Evolutionary conservation across 2,888 invertebrate genomes (phyloP).

Genomic region (Willowsia nigromaculata): DNA sequence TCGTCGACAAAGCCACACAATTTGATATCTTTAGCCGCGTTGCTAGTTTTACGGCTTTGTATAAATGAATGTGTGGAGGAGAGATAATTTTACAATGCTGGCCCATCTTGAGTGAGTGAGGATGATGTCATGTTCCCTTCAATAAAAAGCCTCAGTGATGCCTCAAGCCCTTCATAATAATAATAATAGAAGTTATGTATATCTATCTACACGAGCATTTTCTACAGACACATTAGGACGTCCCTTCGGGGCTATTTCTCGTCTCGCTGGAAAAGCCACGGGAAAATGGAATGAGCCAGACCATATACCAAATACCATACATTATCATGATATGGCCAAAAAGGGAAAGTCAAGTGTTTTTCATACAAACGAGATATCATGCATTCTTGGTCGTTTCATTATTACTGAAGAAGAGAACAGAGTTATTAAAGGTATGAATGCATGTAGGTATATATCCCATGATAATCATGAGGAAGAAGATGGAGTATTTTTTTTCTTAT

Average conservation of each 20-base stretch:
- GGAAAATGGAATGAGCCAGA: conserved; percentile 24
- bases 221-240: conserved; percentile 39
- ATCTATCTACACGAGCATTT: background rate
- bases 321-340: background rate
- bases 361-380: background rate
- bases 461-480: conserved; percentile 25
- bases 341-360: background rate
- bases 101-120: conserved; percentile 13
- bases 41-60: conserved; percentile 32
- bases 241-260: conserved; percentile 60
- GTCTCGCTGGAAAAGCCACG: background rate
- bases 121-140: conserved; percentile 41
- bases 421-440: background rate
- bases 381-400: background rate
- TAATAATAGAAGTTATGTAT: background rate
- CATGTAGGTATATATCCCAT: background rate
- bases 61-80: background rate
- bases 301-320: too few species aligned
- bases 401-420: background rate
- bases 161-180: conserved; percentile 32
- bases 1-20: conserved; percentile 38
- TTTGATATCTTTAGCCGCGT: conserved; percentile 47
- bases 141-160: conserved; percentile 34
- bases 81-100: conserved; percentile 31
- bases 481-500: conserved; percentile 6